These are phyloP conservation scores for Agrochola litura DNA, from an alignment of 2,888 invertebrate genomes.

Conservation along the genomic window DNA sequence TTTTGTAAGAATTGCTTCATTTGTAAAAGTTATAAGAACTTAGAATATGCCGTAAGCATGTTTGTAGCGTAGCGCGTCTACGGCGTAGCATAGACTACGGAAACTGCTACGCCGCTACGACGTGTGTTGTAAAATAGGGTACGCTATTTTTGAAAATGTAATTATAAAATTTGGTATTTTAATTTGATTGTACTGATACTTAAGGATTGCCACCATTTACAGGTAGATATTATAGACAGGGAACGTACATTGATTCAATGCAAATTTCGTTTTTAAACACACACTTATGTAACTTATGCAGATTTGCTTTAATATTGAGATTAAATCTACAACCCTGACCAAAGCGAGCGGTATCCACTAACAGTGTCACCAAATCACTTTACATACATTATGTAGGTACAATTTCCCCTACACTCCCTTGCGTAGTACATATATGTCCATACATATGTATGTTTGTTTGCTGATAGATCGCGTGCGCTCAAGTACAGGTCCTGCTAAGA, in stretches of 20 bases:
- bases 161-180: not conserved
- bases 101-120: slow-evolving; percentile 20
- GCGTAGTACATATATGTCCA: slow-evolving; percentile 47
- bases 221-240: not conserved
- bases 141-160: not conserved
- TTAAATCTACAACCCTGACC: slow-evolving; percentile 9
- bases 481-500: slow-evolving; percentile 47
- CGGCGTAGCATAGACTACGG: slow-evolving; percentile 50
- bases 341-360: not conserved
- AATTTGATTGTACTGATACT: not conserved
- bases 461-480: slow-evolving; percentile 67
- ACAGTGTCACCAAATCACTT: slow-evolving; percentile 56
- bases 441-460: slow-evolving; percentile 48
- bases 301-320: slow-evolving; percentile 16
- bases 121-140: not conserved
- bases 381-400: slow-evolving; percentile 40
- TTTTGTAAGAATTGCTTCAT: slow-evolving; percentile 54
- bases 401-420: slow-evolving; percentile 44
- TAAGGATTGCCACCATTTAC: not conserved
- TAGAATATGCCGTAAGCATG: slow-evolving; percentile 1
- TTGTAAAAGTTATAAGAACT: slow-evolving; percentile 30
- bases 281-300: not conserved
- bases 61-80: slow-evolving; percentile 30
- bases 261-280: not conserved
- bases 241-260: not conserved